Evolutionary conservation across 1,140 invertebrate species (phyloP).

Genomic region (Homalodisca vitripennis): DNA sequence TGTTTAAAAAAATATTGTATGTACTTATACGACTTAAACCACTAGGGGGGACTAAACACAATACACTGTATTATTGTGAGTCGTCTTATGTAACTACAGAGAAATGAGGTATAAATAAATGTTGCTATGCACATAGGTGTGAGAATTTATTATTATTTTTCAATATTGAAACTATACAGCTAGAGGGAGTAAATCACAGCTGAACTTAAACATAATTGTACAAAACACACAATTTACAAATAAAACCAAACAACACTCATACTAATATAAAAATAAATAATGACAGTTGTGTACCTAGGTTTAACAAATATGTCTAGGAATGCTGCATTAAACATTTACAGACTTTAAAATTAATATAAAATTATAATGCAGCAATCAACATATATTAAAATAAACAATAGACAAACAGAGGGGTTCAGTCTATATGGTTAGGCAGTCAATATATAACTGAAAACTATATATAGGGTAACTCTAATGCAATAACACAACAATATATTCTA

Average conservation of each 20-base stretch:
- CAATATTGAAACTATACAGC: constrained; percentile 37
- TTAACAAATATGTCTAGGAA: constrained; percentile 10
- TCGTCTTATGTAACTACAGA: no score
- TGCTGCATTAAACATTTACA: constrained; percentile 9
- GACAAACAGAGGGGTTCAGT: constrained; percentile 24
- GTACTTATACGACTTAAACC: no score
- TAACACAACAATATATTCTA: constrained; percentile 27
- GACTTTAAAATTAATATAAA: constrained; percentile 1
- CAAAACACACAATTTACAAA: constrained; percentile 29
- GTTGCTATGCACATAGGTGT: no score
- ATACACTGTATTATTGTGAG: no score
- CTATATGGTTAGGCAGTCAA: constrained; percentile 27
- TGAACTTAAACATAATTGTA: constrained; percentile 35
- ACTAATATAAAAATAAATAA: constrained; percentile 31
- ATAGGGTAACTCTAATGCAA: constrained; percentile 21
- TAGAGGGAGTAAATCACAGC: constrained; percentile 39
- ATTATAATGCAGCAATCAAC: constrained; percentile 7
- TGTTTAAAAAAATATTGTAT: no score
- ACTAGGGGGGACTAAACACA: no score
- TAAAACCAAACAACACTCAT: constrained; percentile 31
- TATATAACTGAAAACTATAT: constrained; percentile 22
- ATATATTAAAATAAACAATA: neutral
- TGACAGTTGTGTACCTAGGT: constrained; percentile 14
- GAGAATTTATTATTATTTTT: constrained; percentile 33
- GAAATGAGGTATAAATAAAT: no score